A percentile compares a stretch with the other conserved stretches of the same genome.
phyloP scores from a whole-genome alignment of 2,797 vertebrate species.

The Chromobotia macracanthus region DNA sequence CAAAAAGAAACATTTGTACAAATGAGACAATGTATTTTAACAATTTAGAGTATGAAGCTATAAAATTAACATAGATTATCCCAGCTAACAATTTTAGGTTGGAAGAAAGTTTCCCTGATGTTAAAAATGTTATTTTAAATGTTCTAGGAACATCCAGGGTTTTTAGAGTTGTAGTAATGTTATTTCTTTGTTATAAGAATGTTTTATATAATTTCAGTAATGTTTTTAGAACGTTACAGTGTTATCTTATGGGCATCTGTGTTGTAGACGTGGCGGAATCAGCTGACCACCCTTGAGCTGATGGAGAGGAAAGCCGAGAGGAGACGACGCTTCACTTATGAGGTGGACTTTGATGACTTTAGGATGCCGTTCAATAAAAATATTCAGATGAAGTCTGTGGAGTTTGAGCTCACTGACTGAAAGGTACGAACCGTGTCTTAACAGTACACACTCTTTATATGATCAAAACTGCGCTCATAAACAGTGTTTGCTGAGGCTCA shows the following conservation, averaged over 20 bases:
- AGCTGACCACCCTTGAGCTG: slow-evolving; percentile 77
- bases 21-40: neutral
- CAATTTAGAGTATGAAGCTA: neutral
- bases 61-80: too few relatives aligned
- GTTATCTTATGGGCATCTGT: slow-evolving; percentile 3
- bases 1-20: neutral
- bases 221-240: neutral
- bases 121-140: too few relatives aligned
- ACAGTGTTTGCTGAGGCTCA: neutral
- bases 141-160: too few relatives aligned
- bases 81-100: too few relatives aligned
- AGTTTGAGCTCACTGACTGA: slow-evolving; percentile 46
- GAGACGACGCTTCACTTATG: slow-evolving; percentile 69
- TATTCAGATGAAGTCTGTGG: slow-evolving; percentile 67
- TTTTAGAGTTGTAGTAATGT: too few relatives aligned
- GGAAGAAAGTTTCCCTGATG: too few relatives aligned
- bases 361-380: slow-evolving; percentile 81
- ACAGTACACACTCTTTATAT: neutral
- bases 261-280: slow-evolving; percentile 83
- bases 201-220: too few relatives aligned
- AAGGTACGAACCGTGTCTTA: neutral
- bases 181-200: too few relatives aligned
- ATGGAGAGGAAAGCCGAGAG: slow-evolving; percentile 76
- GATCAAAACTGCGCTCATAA: neutral
- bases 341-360: slow-evolving; percentile 82